These are phyloP conservation scores for Anser brachyrhynchus DNA, from an alignment of 2,113 vertebrate species.

Conservation along the genomic window DNA sequence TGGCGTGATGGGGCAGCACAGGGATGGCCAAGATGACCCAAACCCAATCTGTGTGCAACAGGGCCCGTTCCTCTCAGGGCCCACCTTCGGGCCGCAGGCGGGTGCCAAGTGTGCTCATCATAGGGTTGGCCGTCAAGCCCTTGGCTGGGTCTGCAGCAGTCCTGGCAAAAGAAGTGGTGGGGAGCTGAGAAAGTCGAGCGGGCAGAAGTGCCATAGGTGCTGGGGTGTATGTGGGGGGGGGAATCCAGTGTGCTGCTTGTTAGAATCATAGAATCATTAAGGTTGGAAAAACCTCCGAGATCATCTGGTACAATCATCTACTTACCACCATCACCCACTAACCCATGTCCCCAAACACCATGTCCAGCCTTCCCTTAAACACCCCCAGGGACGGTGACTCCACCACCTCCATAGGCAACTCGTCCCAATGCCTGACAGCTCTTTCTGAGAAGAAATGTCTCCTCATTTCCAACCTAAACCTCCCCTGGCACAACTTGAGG, in stretches of 20 bases:
- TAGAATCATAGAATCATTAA: no score
- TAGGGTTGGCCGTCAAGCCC: background rate
- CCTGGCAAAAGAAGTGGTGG: background rate
- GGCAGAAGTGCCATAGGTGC: background rate
- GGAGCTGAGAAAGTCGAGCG: background rate
- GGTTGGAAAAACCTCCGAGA: no score
- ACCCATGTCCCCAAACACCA: no score
- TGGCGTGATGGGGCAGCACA: accelerated
- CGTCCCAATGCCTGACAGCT: no score
- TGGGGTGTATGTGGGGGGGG: background rate
- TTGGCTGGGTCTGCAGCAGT: background rate
- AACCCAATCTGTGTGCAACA: accelerated
- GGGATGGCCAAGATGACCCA: background rate
- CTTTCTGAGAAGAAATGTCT: no score
- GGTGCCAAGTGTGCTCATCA: background rate
- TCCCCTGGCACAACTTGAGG: no score
- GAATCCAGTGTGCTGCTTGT: background rate
- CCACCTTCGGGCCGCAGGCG: background rate
- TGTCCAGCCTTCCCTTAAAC: no score
- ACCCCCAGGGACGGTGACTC: no score
- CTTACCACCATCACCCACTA: no score
- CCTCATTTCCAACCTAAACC: no score
- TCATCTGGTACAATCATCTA: no score
- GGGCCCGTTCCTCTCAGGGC: background rate
- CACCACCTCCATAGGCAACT: no score